Evolutionary conservation across 92 coral and sea anemone species (phyloP).

Genomic region (Epizoanthus fatuus): DNA sequence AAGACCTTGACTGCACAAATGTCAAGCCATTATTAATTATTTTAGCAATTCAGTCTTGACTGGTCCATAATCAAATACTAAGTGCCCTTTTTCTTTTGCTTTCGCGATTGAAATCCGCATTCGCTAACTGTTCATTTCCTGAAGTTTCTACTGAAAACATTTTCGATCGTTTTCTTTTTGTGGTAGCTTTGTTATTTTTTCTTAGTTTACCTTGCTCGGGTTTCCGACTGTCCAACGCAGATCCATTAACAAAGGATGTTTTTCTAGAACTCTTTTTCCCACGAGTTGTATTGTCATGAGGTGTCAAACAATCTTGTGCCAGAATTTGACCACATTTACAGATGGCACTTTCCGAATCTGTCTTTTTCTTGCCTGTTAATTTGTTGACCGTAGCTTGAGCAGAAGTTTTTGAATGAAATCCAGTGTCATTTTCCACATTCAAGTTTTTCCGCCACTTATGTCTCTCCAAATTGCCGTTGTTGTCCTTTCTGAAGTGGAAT

Average conservation of each 20-base stretch:
- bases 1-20: neutral
- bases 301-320: neutral
- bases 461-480: slow-evolving; percentile 22
- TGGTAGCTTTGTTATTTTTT: slow-evolving; percentile 37
- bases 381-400: neutral
- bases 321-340: slow-evolving; percentile 18
- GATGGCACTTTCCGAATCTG: too few species aligned
- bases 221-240: slow-evolving; percentile 24
- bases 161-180: slow-evolving; percentile 16
- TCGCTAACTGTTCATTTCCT: neutral
- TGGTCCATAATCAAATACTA: neutral
- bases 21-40: neutral
- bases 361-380: neutral
- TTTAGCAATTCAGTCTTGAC: neutral
- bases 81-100: neutral
- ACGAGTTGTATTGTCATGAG: slow-evolving; percentile 24
- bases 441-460: slow-evolving; percentile 3
- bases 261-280: slow-evolving; percentile 30
- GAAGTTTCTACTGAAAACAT: slow-evolving; percentile 36
- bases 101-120: neutral
- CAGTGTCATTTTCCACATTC: neutral
- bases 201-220: slow-evolving; percentile 22
- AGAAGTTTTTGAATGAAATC: neutral
- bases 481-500: slow-evolving; percentile 25
- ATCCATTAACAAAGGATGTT: slow-evolving; percentile 44